Evolutionary conservation across 1,140 invertebrate genomes (phyloP).

Genomic region (Eufriesea mexicana): DNA sequence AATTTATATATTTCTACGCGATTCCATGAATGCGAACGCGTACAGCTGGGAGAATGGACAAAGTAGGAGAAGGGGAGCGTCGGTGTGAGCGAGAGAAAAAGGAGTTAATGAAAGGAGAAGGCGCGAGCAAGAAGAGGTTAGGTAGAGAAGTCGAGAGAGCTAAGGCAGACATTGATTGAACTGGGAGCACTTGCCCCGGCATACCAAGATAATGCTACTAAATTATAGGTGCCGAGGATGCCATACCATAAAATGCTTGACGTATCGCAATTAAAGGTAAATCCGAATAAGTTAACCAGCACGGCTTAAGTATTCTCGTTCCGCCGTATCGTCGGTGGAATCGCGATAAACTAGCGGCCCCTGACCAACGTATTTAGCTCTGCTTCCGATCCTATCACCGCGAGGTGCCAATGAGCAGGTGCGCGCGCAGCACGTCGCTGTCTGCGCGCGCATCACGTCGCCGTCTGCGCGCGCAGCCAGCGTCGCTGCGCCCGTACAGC

Average conservation of each 20-base stretch:
- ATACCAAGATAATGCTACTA: slow-evolving; percentile 77
- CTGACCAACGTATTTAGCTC: slow-evolving; percentile 1
- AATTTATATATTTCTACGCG: background rate
- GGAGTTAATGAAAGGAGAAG: slow-evolving; percentile 17
- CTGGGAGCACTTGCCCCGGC: slow-evolving; percentile 76
- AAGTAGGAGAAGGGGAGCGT: background rate
- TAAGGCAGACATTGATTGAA: slow-evolving; percentile 76
- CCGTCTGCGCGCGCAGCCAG: background rate
- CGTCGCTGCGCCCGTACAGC: background rate
- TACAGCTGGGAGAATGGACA: background rate
- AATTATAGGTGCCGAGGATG: slow-evolving; percentile 72
- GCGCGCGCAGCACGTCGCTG: background rate
- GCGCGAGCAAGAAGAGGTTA: background rate
- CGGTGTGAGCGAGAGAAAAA: background rate
- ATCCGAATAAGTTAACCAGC: slow-evolving; percentile 56
- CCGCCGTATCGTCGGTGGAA: slow-evolving; percentile 22
- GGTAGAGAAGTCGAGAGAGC: slow-evolving; percentile 30
- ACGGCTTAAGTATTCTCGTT: slow-evolving; percentile 18
- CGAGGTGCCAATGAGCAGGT: slow-evolving; percentile 36
- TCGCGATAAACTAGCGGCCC: slow-evolving; percentile 34
- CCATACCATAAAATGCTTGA: slow-evolving; percentile 64
- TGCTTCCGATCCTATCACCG: slow-evolving; percentile 28
- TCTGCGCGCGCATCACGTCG: background rate
- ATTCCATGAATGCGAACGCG: slow-evolving; percentile 22
- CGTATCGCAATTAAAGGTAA: slow-evolving; percentile 73